Conservation (phyloP, 2,797 vertebrate species). For the Onychomys arenicola region DNA sequence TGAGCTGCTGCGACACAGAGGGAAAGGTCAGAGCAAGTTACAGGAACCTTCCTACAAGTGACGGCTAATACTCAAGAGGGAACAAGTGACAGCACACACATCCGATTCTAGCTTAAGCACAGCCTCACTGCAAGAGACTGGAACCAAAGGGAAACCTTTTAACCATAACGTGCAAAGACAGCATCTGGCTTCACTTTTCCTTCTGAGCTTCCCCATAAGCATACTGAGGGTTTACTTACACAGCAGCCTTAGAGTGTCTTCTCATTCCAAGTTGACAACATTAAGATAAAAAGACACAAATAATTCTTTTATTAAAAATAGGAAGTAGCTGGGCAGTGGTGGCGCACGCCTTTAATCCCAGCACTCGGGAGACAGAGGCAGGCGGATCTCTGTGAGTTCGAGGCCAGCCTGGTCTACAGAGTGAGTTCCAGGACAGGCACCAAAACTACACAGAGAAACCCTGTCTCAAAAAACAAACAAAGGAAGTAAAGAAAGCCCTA, state of each 20-base stretch:
- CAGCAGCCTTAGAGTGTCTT: neutral
- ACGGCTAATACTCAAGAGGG: neutral
- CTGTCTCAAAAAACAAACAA: too few relatives aligned
- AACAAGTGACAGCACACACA: constrained; percentile 7
- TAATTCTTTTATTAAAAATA: constrained; percentile 26
- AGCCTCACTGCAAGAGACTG: constrained; percentile 1
- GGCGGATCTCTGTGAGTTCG: too few relatives aligned
- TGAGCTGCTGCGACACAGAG: neutral
- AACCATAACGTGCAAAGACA: constrained; percentile 15
- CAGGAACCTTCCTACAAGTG: constrained; percentile 10
- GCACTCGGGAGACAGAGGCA: too few relatives aligned
- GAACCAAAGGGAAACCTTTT: constrained; percentile 46
- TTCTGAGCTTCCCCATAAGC: constrained; percentile 22
- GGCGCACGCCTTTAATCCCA: too few relatives aligned
- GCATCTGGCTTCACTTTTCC: neutral
- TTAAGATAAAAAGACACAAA: constrained; percentile 52
- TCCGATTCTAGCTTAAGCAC: constrained; percentile 34
- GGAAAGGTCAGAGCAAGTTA: constrained; percentile 31
- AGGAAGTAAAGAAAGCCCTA: neutral
- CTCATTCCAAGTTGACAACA: constrained; percentile 9
- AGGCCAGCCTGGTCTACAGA: too few relatives aligned
- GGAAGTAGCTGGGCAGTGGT: neutral
- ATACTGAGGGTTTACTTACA: neutral
- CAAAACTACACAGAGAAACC: too few relatives aligned
- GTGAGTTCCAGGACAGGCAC: too few relatives aligned